Evolutionary conservation across 53 echinoderm and acorn worm genomes (phyloP).

Genomic region (Paelopatides confundens): DNA sequence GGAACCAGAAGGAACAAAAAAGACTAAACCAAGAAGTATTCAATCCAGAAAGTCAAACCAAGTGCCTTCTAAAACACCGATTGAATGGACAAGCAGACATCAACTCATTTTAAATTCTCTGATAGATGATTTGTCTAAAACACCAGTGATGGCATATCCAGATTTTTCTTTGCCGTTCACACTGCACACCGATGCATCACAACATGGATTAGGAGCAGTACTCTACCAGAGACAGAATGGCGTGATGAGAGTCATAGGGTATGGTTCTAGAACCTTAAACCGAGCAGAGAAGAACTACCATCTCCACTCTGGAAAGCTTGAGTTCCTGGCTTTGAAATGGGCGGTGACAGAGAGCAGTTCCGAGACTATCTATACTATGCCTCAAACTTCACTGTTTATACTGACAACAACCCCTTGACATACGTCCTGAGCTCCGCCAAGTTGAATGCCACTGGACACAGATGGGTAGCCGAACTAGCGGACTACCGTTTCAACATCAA

Average conservation of each 20-base stretch:
- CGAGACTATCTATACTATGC: not conserved
- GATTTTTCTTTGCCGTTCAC: too few species aligned
- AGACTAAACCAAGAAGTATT: not conserved
- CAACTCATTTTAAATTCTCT: not conserved
- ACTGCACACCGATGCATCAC: too few species aligned
- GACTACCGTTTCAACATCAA: conserved; percentile 45
- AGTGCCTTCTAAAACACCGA: conserved; percentile 22
- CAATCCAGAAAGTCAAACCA: not conserved
- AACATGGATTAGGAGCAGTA: too few species aligned
- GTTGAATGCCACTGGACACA: not conserved
- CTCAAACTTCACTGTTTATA: not conserved
- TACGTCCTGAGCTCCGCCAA: not conserved
- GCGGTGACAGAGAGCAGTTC: not conserved
- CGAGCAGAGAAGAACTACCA: not conserved
- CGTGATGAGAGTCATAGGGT: conserved; percentile 47
- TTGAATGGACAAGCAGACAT: not conserved
- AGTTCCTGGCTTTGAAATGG: not conserved
- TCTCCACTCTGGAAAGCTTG: not conserved
- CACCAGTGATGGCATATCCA: too few species aligned
- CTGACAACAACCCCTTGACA: not conserved
- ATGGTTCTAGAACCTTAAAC: too few species aligned
- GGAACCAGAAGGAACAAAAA: not conserved
- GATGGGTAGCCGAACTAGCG: conserved; percentile 42
- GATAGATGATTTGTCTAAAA: not conserved
- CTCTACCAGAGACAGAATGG: conserved; percentile 54